These are phyloP conservation scores for Amblyteles armatorius DNA, from an alignment of 2,888 invertebrate genomes.

Conservation along the genomic window DNA sequence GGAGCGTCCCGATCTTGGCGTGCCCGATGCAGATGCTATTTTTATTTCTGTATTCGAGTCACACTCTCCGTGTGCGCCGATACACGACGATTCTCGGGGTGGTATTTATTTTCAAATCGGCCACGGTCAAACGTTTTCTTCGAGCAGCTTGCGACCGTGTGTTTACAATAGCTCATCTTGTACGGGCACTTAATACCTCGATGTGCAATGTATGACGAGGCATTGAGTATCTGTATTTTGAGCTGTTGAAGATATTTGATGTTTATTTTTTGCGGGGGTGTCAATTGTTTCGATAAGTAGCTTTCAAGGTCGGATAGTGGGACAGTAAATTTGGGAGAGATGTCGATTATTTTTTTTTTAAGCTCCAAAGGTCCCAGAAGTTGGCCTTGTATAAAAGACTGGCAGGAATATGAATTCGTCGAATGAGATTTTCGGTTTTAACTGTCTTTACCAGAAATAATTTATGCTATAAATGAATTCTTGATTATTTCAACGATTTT, in stretches of 20 bases:
- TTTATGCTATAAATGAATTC: too few relatives aligned
- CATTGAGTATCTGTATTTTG: neutral
- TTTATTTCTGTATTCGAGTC: slow-evolving; percentile 68
- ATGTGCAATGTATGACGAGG: neutral
- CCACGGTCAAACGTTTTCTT: slow-evolving; percentile 80
- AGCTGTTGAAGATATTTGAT: neutral
- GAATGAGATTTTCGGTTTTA: too few relatives aligned
- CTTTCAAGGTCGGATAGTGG: neutral
- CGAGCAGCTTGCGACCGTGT: neutral
- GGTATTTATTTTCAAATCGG: slow-evolving; percentile 83
- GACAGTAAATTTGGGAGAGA: neutral
- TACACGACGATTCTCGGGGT: slow-evolving; percentile 62
- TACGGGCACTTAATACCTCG: neutral
- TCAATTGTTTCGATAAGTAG: neutral
- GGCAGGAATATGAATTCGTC: too few relatives aligned
- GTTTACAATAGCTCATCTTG: neutral
- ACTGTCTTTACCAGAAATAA: too few relatives aligned
- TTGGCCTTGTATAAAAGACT: too few relatives aligned
- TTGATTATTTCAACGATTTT: too few relatives aligned
- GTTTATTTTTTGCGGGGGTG: neutral
- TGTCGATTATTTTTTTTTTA: neutral
- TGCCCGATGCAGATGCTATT: slow-evolving; percentile 69
- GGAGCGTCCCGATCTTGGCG: slow-evolving; percentile 54
- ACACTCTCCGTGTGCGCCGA: slow-evolving; percentile 55
- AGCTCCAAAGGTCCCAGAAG: too few relatives aligned